phyloP scores from a whole-genome alignment of 2,113 vertebrate species.

The Xenus cinereus region DNA sequence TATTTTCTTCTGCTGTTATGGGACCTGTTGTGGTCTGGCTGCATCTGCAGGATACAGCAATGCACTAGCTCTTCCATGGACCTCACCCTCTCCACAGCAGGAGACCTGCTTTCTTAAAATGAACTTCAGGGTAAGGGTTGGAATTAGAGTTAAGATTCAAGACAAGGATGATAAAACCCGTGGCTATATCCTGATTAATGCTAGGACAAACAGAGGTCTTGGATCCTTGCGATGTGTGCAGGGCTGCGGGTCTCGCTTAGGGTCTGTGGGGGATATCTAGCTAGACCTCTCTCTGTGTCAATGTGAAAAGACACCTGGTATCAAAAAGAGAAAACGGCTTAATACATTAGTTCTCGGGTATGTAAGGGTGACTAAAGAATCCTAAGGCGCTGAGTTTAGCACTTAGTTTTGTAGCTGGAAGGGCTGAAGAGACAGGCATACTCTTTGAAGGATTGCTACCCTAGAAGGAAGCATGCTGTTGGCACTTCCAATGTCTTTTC shows the following conservation, averaged over 20 bases:
- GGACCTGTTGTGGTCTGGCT: background rate
- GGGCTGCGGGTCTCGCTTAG: background rate
- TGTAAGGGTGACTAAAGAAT: background rate
- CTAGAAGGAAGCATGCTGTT: background rate
- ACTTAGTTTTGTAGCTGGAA: background rate
- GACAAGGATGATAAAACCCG: background rate
- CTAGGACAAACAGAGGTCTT: background rate
- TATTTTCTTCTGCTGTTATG: background rate
- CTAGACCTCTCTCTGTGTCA: background rate
- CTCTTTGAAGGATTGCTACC: background rate
- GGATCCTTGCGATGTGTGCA: background rate
- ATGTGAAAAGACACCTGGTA: background rate
- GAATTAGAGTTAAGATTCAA: background rate
- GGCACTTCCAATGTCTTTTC: background rate
- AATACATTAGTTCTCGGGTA: background rate
- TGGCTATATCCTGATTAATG: background rate
- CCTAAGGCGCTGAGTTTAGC: background rate
- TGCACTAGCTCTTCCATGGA: background rate
- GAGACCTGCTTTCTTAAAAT: background rate
- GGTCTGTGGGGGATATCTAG: background rate
- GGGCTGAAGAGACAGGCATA: background rate
- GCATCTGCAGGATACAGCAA: background rate
- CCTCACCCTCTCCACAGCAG: background rate
- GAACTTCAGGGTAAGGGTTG: background rate
- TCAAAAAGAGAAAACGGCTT: background rate